Conservation (phyloP, 2,888 invertebrate species). For the Hydropsyche betteni region DNA sequence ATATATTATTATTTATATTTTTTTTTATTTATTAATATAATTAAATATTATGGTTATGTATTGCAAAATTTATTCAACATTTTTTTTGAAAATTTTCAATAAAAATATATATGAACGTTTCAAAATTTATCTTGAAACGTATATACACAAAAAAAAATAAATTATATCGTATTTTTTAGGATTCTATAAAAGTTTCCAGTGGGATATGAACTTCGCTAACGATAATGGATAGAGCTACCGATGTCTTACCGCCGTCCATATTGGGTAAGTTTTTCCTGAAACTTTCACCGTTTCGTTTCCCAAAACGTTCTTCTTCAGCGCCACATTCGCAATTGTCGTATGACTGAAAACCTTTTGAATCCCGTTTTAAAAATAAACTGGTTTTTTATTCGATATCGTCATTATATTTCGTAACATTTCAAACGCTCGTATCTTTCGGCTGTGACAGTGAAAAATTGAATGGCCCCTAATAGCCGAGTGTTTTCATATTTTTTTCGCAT, state of each 20-base stretch:
- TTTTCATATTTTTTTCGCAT: background rate
- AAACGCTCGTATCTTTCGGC: background rate
- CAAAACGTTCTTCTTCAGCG: too few relatives aligned
- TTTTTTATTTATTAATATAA: too few relatives aligned
- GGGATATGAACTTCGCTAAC: constrained; percentile 46
- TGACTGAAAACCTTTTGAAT: too few relatives aligned
- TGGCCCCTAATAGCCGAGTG: background rate
- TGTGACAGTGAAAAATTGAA: background rate
- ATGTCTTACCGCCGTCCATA: constrained; percentile 47
- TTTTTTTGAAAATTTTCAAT: too few relatives aligned
- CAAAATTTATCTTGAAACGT: too few relatives aligned
- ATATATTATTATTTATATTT: too few relatives aligned
- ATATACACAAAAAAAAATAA: too few relatives aligned
- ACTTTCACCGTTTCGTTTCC: background rate
- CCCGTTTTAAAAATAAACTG: too few relatives aligned
- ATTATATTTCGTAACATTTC: background rate
- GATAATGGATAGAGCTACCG: constrained; percentile 52
- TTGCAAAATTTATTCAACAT: too few relatives aligned
- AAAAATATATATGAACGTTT: too few relatives aligned
- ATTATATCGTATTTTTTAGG: background rate
- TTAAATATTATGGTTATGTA: too few relatives aligned
- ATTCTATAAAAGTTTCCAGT: background rate
- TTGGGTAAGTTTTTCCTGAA: constrained; percentile 47
- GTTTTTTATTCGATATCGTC: background rate
- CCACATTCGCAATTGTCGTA: too few relatives aligned